Conservation (phyloP, 2,797 vertebrate species). For the Clamator glandarius region DNA sequence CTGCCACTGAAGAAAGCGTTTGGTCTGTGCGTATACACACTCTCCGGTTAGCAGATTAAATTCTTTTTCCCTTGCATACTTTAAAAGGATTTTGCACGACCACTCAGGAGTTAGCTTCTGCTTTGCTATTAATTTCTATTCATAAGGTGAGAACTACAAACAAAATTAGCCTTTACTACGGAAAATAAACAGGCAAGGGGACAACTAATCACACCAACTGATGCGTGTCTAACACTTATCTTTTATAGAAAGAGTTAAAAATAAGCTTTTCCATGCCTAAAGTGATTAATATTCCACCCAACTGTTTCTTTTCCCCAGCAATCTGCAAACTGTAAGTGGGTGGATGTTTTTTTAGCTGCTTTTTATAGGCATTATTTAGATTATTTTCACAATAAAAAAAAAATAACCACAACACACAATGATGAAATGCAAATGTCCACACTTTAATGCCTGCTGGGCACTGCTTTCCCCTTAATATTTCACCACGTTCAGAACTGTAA, state of each 20-base stretch:
- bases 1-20: neutral
- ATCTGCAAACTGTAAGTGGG: conserved; percentile 75
- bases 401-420: conserved; percentile 12
- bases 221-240: conserved; percentile 40
- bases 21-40: neutral
- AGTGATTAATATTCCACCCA: conserved; percentile 78
- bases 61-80: neutral
- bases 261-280: conserved; percentile 72
- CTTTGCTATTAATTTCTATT: neutral
- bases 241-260: conserved; percentile 74
- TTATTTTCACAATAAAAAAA: conserved; percentile 44
- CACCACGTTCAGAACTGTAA: neutral
- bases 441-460: neutral
- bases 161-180: conserved; percentile 36
- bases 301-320: conserved; percentile 71
- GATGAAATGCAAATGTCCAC: conserved; percentile 5
- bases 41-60: neutral
- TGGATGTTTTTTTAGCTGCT: conserved; percentile 74
- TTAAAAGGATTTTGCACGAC: neutral
- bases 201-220: conserved; percentile 35
- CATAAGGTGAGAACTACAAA: neutral
- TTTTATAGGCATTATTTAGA: conserved; percentile 69
- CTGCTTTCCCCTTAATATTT: neutral
- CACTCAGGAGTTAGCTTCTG: neutral
- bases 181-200: conserved; percentile 24